Evolutionary conservation across 2,888 invertebrate species (phyloP).

Genomic region (Idaea aversata): DNA sequence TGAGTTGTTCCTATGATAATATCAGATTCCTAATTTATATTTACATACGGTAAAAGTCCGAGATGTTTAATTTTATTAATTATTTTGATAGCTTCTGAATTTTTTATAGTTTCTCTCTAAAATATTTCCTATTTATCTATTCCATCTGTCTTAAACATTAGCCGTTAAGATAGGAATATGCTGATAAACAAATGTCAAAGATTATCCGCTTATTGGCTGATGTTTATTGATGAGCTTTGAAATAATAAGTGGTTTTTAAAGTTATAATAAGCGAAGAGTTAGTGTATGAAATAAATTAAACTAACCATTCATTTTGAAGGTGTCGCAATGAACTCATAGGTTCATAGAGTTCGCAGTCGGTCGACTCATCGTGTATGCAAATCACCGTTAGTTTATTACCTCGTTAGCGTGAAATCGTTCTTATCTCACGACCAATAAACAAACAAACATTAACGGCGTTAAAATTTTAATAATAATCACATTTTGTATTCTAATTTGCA

Average conservation of each 20-base stretch:
- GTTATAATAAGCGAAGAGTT: not conserved
- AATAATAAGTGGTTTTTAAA: not conserved
- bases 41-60: slow-evolving; percentile 16
- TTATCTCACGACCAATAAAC: slow-evolving; percentile 64
- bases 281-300: not conserved
- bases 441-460: slow-evolving; percentile 64
- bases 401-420: slow-evolving; percentile 63
- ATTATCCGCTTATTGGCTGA: slow-evolving; percentile 23
- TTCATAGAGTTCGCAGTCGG: not conserved
- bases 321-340: not conserved
- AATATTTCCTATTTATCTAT: slow-evolving; percentile 24
- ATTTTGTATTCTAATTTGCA: slow-evolving; percentile 53
- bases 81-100: slow-evolving; percentile 25
- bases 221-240: slow-evolving; percentile 11
- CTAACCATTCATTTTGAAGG: not conserved
- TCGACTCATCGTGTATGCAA: slow-evolving; percentile 39
- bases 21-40: slow-evolving; percentile 21
- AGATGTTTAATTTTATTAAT: slow-evolving; percentile 31
- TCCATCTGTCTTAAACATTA: slow-evolving; percentile 23
- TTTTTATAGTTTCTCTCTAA: slow-evolving; percentile 19
- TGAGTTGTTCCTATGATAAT: slow-evolving; percentile 23
- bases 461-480: slow-evolving; percentile 66
- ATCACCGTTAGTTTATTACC: slow-evolving; percentile 48
- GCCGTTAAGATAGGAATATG: slow-evolving; percentile 20
- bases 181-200: slow-evolving; percentile 15